These are phyloP conservation scores for Harpegnathos saltator DNA, from an alignment of 1,140 invertebrate species.

Conservation along the genomic window DNA sequence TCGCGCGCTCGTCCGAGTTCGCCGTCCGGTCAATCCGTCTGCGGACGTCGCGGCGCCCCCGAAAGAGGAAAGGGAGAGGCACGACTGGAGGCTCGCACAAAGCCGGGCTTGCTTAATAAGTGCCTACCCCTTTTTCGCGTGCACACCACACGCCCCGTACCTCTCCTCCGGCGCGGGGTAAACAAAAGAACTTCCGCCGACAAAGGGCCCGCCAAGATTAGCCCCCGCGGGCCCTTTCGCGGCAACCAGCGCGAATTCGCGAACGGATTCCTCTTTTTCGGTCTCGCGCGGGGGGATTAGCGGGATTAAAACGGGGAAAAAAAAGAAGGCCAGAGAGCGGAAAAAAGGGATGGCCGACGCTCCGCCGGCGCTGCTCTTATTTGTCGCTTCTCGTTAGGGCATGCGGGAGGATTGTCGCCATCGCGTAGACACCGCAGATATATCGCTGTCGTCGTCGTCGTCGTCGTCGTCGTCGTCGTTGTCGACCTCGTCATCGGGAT, in stretches of 20 bases:
- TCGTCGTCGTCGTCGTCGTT: too few relatives aligned
- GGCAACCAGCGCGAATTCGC: conserved; percentile 44
- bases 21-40: conserved; percentile 59
- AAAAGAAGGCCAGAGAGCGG: too few relatives aligned
- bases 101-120: conserved; percentile 61
- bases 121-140: conserved; percentile 54
- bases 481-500: too few relatives aligned
- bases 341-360: conserved; percentile 14
- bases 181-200: conserved; percentile 52
- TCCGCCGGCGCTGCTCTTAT: conserved; percentile 21
- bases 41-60: conserved; percentile 44
- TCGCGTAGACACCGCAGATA: background rate
- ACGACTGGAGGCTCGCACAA: conserved; percentile 58
- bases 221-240: conserved; percentile 60
- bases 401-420: conserved; percentile 3
- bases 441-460: too few relatives aligned
- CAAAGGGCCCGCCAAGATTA: conserved; percentile 59
- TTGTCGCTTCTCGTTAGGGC: conserved; percentile 34
- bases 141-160: conserved; percentile 17
- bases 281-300: conserved; percentile 32
- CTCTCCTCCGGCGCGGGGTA: background rate
- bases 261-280: conserved; percentile 42
- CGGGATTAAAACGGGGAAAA: conserved; percentile 34
- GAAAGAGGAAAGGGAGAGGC: conserved; percentile 10
- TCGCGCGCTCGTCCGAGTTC: conserved; percentile 50